These are phyloP conservation scores for Ctenomys sociabilis DNA, from an alignment of 2,113 vertebrate genomes.

Conservation along the genomic window DNA sequence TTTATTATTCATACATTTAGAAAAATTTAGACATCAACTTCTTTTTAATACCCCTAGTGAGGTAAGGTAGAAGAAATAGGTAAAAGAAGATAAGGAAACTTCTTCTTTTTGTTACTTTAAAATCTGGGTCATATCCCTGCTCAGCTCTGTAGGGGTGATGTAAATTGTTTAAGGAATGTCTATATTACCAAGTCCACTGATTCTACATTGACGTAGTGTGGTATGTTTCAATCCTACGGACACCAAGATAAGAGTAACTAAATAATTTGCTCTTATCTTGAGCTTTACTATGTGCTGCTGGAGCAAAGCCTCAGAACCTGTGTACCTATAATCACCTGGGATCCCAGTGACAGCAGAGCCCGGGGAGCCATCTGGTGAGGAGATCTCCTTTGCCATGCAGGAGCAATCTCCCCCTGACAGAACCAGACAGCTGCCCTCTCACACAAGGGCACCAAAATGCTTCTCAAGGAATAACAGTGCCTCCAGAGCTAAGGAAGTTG, in stretches of 20 bases:
- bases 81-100: not conserved
- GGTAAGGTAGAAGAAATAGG: not conserved
- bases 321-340: not conserved
- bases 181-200: not conserved
- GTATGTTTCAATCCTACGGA: not conserved
- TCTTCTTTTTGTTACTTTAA: not conserved
- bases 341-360: not conserved
- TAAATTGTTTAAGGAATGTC: not conserved
- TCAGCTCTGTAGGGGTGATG: not conserved
- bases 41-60: not conserved
- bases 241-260: not conserved
- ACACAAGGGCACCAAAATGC: not conserved
- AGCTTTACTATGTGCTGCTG: not conserved
- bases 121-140: not conserved
- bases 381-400: not conserved
- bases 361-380: not conserved
- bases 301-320: not conserved
- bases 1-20: not conserved
- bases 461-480: not conserved
- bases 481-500: not conserved
- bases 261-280: too few relatives aligned
- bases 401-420: not conserved
- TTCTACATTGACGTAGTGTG: not conserved
- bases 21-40: not conserved
- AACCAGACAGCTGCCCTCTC: not conserved